A percentile compares a stretch with the other conserved stretches of the same genome.
phyloP scores from a whole-genome alignment of 2,888 invertebrate species.

The Cheilosia pagana region DNA sequence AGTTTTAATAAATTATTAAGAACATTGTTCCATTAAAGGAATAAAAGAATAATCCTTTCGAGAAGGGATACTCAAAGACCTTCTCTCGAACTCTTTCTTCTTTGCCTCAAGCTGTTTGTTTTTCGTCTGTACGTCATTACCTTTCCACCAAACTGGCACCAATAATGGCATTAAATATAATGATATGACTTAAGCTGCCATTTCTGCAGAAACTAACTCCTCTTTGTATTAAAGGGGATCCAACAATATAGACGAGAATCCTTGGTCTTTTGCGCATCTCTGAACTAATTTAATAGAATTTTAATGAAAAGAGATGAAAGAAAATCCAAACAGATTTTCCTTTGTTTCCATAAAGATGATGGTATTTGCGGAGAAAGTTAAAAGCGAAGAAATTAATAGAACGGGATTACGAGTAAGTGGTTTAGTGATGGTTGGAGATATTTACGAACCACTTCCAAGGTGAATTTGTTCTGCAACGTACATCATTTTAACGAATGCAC shows the following conservation, averaged over 20 bases:
- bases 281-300: slow-evolving; percentile 9
- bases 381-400: no score
- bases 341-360: neutral
- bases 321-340: neutral
- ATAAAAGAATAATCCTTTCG: neutral
- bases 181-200: no score
- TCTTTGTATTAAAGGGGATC: neutral
- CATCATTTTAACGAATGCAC: no score
- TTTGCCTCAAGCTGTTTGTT: neutral
- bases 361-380: no score
- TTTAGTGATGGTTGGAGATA: no score
- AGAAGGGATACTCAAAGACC: neutral
- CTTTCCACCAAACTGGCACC: neutral
- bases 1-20: neutral
- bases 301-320: slow-evolving; percentile 18
- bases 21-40: neutral
- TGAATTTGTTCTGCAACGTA: no score
- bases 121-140: slow-evolving; percentile 1
- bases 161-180: no score
- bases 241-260: slow-evolving; percentile 7
- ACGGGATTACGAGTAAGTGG: no score
- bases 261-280: slow-evolving; percentile 12
- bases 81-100: no score
- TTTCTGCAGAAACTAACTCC: neutral
- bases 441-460: no score